phyloP scores from a whole-genome alignment of 2,113 vertebrate genomes.

The Rhea americana region DNA sequence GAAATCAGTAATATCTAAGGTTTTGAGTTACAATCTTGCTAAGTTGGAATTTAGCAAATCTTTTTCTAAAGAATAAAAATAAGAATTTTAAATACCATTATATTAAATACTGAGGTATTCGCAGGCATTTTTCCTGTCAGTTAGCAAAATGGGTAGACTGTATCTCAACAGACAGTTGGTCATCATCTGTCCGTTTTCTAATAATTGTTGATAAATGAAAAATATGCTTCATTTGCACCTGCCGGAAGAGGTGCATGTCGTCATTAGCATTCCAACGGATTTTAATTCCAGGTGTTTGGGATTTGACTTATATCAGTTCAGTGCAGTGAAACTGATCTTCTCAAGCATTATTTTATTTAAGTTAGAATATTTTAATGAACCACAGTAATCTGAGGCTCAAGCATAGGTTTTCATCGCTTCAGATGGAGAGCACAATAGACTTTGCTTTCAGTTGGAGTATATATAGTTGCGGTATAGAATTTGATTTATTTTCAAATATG shows the following conservation, averaged over 20 bases:
- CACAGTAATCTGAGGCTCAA: not conserved
- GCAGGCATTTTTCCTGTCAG: not conserved
- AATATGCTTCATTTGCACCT: not conserved
- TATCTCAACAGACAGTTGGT: not conserved
- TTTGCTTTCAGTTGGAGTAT: not conserved
- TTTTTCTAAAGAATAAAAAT: not conserved
- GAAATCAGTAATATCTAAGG: not conserved
- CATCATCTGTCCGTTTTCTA: not conserved
- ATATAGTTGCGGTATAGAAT: not conserved
- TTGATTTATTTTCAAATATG: not conserved
- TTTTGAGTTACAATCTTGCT: too few relatives aligned
- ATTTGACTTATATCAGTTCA: not conserved
- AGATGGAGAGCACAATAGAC: not conserved
- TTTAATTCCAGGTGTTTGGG: not conserved
- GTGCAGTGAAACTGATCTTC: not conserved
- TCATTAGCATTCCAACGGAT: accelerated
- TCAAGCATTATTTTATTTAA: not conserved
- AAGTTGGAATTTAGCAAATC: too few relatives aligned
- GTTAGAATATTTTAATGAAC: not conserved
- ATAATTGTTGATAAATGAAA: accelerated
- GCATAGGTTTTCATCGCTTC: not conserved
- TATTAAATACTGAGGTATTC: accelerated
- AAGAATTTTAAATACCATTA: not conserved
- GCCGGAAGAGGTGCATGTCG: not conserved
- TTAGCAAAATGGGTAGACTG: not conserved